Percentiles rank a stretch among this genome's conserved stretches.
These are phyloP conservation scores for Tauraco erythrolophus DNA, from an alignment of 2,113 vertebrate genomes.

Conservation along the genomic window DNA sequence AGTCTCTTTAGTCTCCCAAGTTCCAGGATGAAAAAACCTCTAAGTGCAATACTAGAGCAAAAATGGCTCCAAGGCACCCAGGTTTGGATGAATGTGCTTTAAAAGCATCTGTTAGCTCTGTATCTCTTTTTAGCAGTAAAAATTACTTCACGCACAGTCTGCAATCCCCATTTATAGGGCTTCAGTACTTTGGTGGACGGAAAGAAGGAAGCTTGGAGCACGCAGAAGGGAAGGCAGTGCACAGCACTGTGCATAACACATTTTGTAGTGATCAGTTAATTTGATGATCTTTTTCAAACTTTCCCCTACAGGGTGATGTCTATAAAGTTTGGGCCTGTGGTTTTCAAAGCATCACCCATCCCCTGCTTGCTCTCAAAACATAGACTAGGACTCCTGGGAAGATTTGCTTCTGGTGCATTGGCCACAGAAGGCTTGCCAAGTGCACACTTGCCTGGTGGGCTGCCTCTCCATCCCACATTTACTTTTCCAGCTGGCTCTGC, in stretches of 20 bases:
- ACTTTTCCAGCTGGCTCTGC: neutral
- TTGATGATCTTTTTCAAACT: neutral
- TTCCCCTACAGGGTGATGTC: neutral
- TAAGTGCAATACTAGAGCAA: conserved; percentile 12
- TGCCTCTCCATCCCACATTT: neutral
- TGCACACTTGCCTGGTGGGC: neutral
- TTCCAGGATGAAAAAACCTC: neutral
- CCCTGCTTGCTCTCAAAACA: neutral
- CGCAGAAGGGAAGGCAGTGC: neutral
- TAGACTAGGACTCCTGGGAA: neutral
- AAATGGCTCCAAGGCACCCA: conserved; percentile 39
- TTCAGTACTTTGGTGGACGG: neutral
- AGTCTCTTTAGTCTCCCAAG: neutral
- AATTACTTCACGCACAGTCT: neutral
- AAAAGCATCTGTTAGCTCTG: conserved; percentile 52
- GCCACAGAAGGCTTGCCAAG: neutral
- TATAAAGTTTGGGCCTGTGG: neutral
- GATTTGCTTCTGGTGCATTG: neutral
- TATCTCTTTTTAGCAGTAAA: conserved; percentile 6
- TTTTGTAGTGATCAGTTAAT: neutral
- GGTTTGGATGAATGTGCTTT: conserved; percentile 25
- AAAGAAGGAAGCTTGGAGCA: neutral
- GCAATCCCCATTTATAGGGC: neutral
- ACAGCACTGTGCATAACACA: neutral
- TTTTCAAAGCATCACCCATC: neutral